Conservation (phyloP, 2,797 vertebrate species). For the Argyrosomus regius region DNA sequence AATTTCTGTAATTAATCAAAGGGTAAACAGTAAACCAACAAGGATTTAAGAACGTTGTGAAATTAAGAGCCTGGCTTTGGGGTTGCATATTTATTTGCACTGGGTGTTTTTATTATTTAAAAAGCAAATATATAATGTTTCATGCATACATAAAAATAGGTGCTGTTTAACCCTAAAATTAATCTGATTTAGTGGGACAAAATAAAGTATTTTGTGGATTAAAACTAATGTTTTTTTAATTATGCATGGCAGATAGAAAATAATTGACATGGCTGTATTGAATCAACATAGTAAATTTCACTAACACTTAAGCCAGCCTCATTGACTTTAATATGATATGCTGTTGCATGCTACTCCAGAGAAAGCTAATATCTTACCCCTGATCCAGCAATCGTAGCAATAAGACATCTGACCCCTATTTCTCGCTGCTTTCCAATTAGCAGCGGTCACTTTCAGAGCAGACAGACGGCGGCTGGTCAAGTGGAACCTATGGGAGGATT, state of each 20-base stretch:
- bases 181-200: background rate
- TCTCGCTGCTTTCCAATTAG: slow-evolving; percentile 15
- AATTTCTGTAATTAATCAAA: slow-evolving; percentile 63
- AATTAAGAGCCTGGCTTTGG: slow-evolving; percentile 12
- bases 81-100: slow-evolving; percentile 30
- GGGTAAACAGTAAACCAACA: slow-evolving; percentile 35
- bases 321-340: background rate
- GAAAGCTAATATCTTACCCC: background rate
- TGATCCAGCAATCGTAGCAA: background rate
- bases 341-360: background rate
- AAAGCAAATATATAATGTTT: background rate
- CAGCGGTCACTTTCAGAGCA: slow-evolving; percentile 14
- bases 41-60: slow-evolving; percentile 38
- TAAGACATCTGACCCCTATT: slow-evolving; percentile 18
- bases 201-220: background rate
- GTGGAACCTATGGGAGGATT: slow-evolving; percentile 30
- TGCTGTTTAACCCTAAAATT: background rate
- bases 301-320: too few relatives aligned
- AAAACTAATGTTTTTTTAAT: background rate
- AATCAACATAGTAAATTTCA: background rate
- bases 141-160: background rate
- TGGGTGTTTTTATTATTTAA: background rate
- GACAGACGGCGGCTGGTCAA: slow-evolving; percentile 23
- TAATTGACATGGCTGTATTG: background rate
- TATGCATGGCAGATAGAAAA: background rate